Evolutionary conservation across 2,888 invertebrate species (phyloP).

Genomic region (Mythimna albipuncta): DNA sequence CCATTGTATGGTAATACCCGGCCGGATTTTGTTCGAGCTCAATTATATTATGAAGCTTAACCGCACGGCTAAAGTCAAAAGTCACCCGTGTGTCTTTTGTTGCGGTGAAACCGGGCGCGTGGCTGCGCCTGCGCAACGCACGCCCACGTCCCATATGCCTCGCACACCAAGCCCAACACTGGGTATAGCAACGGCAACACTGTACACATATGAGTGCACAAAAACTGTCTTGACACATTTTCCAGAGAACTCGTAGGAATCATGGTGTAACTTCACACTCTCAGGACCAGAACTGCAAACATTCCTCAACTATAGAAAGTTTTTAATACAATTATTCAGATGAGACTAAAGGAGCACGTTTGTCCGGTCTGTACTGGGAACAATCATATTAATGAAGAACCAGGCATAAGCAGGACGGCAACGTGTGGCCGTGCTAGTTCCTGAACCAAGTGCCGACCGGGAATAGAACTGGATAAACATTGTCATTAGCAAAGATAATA

Average conservation of each 20-base stretch:
- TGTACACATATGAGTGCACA: neutral
- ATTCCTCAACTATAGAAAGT: conserved; percentile 20
- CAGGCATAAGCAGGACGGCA: conserved; percentile 36
- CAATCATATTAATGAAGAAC: conserved; percentile 39
- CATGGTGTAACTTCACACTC: neutral
- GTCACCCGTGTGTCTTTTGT: conserved; percentile 86
- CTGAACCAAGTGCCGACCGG: conserved; percentile 12
- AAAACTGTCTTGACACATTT: neutral
- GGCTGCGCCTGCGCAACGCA: conserved; percentile 66
- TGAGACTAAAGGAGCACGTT: conserved; percentile 31
- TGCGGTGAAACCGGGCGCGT: conserved; percentile 73
- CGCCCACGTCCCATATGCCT: conserved; percentile 48
- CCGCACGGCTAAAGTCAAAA: conserved; percentile 89
- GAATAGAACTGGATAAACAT: conserved; percentile 14
- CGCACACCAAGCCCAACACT: conserved; percentile 44
- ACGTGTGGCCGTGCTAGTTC: conserved; percentile 20
- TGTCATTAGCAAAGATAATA: conserved; percentile 8
- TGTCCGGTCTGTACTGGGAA: conserved; percentile 28
- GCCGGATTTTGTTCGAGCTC: conserved; percentile 90
- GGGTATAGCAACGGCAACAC: conserved; percentile 10
- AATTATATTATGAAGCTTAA: conserved; percentile 90
- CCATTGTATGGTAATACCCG: conserved; percentile 90
- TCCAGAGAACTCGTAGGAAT: neutral
- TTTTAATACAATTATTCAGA: conserved; percentile 38
- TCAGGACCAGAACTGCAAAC: conserved; percentile 6